Conservation (phyloP, 1,140 invertebrate species). For the Drosophila mauritiana region DNA sequence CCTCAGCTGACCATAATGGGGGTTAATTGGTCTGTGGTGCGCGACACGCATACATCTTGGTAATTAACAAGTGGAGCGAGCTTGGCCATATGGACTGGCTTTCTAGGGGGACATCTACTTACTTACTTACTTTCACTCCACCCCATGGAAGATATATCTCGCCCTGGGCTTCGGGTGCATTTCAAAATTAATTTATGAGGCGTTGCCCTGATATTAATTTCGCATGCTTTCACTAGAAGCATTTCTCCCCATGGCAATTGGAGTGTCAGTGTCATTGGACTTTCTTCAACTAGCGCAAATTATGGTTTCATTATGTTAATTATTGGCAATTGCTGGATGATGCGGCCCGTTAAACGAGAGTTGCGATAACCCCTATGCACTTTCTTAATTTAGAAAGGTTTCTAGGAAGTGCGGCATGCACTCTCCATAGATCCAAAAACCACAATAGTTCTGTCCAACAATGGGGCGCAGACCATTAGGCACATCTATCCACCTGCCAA, state of each 20-base stretch:
- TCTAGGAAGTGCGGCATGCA: neutral
- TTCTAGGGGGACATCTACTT: slow-evolving; percentile 25
- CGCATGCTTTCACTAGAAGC: slow-evolving; percentile 73
- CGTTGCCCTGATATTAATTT: slow-evolving; percentile 70
- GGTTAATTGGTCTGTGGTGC: slow-evolving; percentile 84
- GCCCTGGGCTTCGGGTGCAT: slow-evolving; percentile 40
- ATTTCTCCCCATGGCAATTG: slow-evolving; percentile 36
- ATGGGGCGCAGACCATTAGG: slow-evolving; percentile 30
- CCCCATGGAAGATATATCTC: slow-evolving; percentile 29
- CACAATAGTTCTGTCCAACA: slow-evolving; percentile 22
- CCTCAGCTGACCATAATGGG: slow-evolving; percentile 77
- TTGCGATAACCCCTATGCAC: slow-evolving; percentile 61
- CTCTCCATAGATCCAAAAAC: neutral
- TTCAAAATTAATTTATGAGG: slow-evolving; percentile 81
- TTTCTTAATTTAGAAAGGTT: slow-evolving; percentile 50
- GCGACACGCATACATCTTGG: slow-evolving; percentile 84
- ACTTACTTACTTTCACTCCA: slow-evolving; percentile 55
- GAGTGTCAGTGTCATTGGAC: slow-evolving; percentile 68
- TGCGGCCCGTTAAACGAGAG: slow-evolving; percentile 22
- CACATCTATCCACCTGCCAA: slow-evolving; percentile 26
- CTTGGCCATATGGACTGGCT: slow-evolving; percentile 56
- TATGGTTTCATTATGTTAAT: slow-evolving; percentile 83
- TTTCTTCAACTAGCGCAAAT: slow-evolving; percentile 72
- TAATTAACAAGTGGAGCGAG: slow-evolving; percentile 78
- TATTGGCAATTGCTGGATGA: slow-evolving; percentile 71